These are phyloP conservation scores for Hippasteria phrygiana DNA, from an alignment of 53 echinoderm and acorn worm genomes.

Conservation along the genomic window DNA sequence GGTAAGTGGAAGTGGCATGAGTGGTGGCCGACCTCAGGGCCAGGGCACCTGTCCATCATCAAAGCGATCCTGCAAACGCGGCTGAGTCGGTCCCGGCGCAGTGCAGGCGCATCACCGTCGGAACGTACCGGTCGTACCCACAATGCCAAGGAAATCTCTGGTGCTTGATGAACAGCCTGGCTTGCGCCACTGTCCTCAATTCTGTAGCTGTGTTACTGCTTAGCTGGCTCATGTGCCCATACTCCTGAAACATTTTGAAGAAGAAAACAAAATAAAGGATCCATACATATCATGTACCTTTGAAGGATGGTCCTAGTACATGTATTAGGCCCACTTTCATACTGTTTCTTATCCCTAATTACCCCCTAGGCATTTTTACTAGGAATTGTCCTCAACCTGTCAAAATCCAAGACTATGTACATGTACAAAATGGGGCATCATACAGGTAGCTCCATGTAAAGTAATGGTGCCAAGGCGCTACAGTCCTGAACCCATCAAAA, in stretches of 20 bases:
- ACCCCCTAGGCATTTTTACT: too few relatives aligned
- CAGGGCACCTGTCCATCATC: conserved; percentile 46
- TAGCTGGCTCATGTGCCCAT: background rate
- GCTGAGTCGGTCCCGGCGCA: background rate
- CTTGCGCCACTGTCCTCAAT: background rate
- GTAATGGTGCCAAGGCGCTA: too few relatives aligned
- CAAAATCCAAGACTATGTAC: too few relatives aligned
- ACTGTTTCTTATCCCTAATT: too few relatives aligned
- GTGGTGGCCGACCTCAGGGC: conserved; percentile 23
- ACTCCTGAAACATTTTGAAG: background rate
- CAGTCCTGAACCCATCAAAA: too few relatives aligned
- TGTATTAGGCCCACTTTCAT: too few relatives aligned
- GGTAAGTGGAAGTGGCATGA: conserved; percentile 44
- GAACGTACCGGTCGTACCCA: background rate
- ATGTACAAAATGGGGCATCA: too few relatives aligned
- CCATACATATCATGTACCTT: background rate
- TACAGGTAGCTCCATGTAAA: too few relatives aligned
- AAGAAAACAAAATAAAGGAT: background rate
- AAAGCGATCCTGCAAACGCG: background rate
- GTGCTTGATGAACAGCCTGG: background rate
- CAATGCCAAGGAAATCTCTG: background rate
- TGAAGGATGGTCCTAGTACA: too few relatives aligned
- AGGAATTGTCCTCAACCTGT: too few relatives aligned
- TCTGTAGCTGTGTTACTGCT: background rate
- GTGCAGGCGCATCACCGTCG: background rate